phyloP scores from a whole-genome alignment of 1,140 invertebrate species.

The Drosophila triauraria region DNA sequence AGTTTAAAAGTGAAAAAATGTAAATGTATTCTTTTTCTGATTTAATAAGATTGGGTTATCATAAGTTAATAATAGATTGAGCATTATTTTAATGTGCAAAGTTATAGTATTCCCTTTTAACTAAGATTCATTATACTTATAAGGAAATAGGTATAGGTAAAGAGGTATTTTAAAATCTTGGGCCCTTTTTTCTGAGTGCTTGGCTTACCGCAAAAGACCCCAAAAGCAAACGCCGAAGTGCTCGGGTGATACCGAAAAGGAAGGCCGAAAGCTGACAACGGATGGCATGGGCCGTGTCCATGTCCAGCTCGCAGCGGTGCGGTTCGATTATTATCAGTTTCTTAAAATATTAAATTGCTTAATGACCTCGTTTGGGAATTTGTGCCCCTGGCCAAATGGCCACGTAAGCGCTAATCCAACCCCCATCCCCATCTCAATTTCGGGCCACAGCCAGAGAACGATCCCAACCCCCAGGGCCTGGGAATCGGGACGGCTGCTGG shows the following conservation, averaged over 20 bases:
- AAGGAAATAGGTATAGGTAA: too few relatives aligned
- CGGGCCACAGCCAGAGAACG: background rate
- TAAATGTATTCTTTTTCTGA: too few relatives aligned
- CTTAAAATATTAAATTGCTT: constrained; percentile 83
- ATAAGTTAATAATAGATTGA: too few relatives aligned
- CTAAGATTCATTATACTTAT: too few relatives aligned
- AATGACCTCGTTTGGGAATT: constrained; percentile 75
- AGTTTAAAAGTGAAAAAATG: too few relatives aligned
- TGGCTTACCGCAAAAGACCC: constrained; percentile 27
- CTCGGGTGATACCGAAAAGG: constrained; percentile 23
- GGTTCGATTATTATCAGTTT: constrained; percentile 80
- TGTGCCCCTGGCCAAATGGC: constrained; percentile 50
- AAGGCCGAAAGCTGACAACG: constrained; percentile 53
- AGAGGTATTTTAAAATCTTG: too few relatives aligned
- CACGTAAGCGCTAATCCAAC: constrained; percentile 64
- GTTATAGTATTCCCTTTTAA: too few relatives aligned
- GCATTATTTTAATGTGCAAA: too few relatives aligned
- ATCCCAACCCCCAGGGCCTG: constrained; percentile 35
- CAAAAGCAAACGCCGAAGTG: constrained; percentile 22
- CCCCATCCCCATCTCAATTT: constrained; percentile 15
- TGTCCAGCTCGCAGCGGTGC: constrained; percentile 36
- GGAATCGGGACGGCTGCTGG: constrained; percentile 60
- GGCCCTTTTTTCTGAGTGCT: constrained; percentile 18
- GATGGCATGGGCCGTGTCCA: constrained; percentile 23
- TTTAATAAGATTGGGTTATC: too few relatives aligned